These are phyloP conservation scores for Scrobipalpa atriplicella DNA, from an alignment of 2,888 invertebrate species.

Conservation along the genomic window DNA sequence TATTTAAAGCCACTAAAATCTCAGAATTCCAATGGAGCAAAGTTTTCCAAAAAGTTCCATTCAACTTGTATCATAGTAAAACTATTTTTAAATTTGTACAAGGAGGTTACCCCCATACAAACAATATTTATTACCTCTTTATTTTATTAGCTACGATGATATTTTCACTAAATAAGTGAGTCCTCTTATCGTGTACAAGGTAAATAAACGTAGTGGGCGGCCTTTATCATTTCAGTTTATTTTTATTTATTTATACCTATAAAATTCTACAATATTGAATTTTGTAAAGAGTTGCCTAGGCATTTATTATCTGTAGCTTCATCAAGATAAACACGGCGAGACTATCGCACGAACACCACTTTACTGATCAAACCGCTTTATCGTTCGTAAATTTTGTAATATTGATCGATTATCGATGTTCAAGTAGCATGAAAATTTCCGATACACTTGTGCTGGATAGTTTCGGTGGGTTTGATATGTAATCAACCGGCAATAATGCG, in stretches of 20 bases:
- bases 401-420: constrained; percentile 45
- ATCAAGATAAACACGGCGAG: not conserved
- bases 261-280: not conserved
- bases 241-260: not conserved
- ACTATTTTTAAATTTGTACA: too few relatives aligned
- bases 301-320: not conserved
- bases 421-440: constrained; percentile 65
- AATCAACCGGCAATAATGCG: constrained; percentile 57
- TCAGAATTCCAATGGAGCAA: too few relatives aligned
- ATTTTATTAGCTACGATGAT: not conserved
- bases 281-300: not conserved
- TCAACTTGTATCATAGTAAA: too few relatives aligned
- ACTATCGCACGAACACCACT: not conserved
- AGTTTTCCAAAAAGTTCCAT: too few relatives aligned
- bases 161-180: not conserved
- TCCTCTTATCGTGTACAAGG: not conserved
- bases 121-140: too few relatives aligned
- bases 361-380: constrained; percentile 5
- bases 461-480: constrained; percentile 56
- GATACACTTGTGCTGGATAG: constrained; percentile 59
- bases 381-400: constrained; percentile 37
- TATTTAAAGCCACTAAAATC: too few relatives aligned
- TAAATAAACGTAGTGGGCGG: constrained; percentile 11
- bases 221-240: not conserved
- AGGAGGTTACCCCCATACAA: too few relatives aligned